phyloP scores from a whole-genome alignment of 2,888 invertebrate genomes.

The Synanthedon andrenaeformis region DNA sequence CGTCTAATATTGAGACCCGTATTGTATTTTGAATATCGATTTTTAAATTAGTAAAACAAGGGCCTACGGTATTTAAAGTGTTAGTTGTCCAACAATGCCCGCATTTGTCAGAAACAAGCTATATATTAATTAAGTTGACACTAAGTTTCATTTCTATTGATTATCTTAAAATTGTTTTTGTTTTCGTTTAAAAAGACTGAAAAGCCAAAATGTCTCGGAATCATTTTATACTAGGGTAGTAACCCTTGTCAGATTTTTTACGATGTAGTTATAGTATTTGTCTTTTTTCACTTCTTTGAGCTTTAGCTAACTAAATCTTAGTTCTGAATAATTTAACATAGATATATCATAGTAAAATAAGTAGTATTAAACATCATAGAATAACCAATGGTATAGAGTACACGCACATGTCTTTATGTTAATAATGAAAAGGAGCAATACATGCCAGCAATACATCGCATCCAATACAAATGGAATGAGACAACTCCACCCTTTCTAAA shows the following conservation, averaged over 20 bases:
- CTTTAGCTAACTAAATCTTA: too few relatives aligned
- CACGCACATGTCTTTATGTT: too few relatives aligned
- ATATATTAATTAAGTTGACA: constrained; percentile 65
- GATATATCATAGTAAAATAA: too few relatives aligned
- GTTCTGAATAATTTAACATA: too few relatives aligned
- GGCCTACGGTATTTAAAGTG: constrained; percentile 17
- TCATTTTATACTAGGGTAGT: too few relatives aligned
- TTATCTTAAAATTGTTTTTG: constrained; percentile 46
- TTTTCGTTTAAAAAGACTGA: constrained; percentile 28
- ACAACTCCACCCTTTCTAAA: constrained; percentile 53
- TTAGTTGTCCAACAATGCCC: constrained; percentile 37
- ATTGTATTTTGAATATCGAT: constrained; percentile 34
- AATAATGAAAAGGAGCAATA: neutral
- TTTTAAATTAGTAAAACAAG: constrained; percentile 44
- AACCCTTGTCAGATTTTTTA: too few relatives aligned
- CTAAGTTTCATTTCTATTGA: constrained; percentile 43
- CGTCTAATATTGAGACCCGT: constrained; percentile 33
- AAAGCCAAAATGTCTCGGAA: too few relatives aligned
- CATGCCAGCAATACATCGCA: neutral
- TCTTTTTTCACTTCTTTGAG: too few relatives aligned
- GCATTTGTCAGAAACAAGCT: constrained; percentile 48
- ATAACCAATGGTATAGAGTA: constrained; percentile 4
- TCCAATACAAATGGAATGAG: neutral
- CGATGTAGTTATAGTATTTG: too few relatives aligned
- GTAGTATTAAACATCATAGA: too few relatives aligned